Conservation (phyloP, 1,140 invertebrate species). For the Pseudomyrmex concolor region DNA sequence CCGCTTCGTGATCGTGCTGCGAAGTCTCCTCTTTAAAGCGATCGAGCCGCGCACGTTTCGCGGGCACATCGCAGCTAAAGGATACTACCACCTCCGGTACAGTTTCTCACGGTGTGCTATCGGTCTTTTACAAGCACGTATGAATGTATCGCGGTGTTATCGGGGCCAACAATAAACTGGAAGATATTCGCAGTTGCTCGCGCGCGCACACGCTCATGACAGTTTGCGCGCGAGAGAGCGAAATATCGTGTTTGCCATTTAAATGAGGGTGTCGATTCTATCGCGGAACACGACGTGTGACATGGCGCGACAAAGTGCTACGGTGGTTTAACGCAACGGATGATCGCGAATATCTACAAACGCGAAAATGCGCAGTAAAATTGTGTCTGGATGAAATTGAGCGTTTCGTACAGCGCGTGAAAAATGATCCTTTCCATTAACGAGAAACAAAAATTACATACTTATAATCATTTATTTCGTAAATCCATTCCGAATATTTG, state of each 20-base stretch:
- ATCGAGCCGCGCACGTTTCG: conserved; percentile 51
- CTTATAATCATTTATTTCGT: too few relatives aligned
- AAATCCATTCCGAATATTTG: too few relatives aligned
- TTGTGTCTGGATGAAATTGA: neutral
- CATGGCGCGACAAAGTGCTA: conserved; percentile 50
- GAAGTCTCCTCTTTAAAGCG: conserved; percentile 39
- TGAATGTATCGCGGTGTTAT: conserved; percentile 28
- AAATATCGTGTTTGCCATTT: conserved; percentile 47
- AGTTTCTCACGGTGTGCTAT: conserved; percentile 63
- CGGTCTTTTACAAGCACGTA: conserved; percentile 50
- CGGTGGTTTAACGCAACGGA: conserved; percentile 31
- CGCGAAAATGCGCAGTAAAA: neutral
- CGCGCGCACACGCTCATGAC: conserved; percentile 25
- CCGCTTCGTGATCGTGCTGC: conserved; percentile 38
- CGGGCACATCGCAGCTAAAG: conserved; percentile 28
- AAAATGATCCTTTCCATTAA: too few relatives aligned
- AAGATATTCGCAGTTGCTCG: conserved; percentile 7
- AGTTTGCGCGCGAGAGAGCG: conserved; percentile 16
- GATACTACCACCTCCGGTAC: conserved; percentile 14
- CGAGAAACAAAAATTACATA: too few relatives aligned
- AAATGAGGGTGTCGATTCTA: conserved; percentile 56
- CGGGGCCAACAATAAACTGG: conserved; percentile 45
- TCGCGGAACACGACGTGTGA: conserved; percentile 30
- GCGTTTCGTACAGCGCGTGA: neutral
- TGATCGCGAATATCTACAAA: conserved; percentile 20